Percentiles rank a stretch among this genome's conserved stretches.
Conservation (phyloP, 2,888 invertebrate genomes). For the Campoplex capitator region DNA sequence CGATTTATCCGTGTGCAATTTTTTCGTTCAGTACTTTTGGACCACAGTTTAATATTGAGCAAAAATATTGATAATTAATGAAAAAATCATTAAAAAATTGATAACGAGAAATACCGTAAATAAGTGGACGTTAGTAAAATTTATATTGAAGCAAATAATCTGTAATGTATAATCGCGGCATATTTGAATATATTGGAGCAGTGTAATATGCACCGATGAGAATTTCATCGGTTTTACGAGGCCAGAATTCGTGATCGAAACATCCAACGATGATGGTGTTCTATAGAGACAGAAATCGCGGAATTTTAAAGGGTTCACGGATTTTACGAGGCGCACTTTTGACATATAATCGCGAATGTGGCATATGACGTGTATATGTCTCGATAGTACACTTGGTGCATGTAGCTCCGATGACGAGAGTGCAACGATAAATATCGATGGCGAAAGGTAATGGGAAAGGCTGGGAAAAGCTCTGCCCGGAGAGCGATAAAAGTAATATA, state of each 20-base stretch:
- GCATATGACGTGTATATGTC: slow-evolving; percentile 56
- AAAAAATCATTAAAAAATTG: not conserved
- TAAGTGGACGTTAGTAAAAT: not conserved
- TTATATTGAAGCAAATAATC: not conserved
- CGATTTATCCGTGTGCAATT: too few relatives aligned
- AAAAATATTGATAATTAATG: not conserved
- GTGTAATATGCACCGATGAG: slow-evolving; percentile 7
- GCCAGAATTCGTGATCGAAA: slow-evolving; percentile 37
- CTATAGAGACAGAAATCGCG: not conserved
- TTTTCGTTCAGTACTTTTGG: too few relatives aligned
- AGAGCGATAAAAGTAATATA: slow-evolving; percentile 45
- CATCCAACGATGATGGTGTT: not conserved
- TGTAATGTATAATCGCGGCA: not conserved
- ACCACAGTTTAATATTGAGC: too few relatives aligned
- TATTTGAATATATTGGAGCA: not conserved
- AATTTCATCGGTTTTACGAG: slow-evolving; percentile 39
- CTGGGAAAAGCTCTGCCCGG: slow-evolving; percentile 23
- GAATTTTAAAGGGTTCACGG: slow-evolving; percentile 53
- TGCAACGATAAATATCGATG: slow-evolving; percentile 67
- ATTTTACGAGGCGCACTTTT: slow-evolving; percentile 56
- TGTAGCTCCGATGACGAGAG: slow-evolving; percentile 56
- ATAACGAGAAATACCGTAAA: not conserved
- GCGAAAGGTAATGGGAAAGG: slow-evolving; percentile 57
- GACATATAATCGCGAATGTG: slow-evolving; percentile 60
- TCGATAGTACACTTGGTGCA: not conserved